Percentiles rank a stretch among this genome's conserved stretches.
phyloP scores from a whole-genome alignment of 2,113 vertebrate genomes.

The Pomatorhinus ruficollis region DNA sequence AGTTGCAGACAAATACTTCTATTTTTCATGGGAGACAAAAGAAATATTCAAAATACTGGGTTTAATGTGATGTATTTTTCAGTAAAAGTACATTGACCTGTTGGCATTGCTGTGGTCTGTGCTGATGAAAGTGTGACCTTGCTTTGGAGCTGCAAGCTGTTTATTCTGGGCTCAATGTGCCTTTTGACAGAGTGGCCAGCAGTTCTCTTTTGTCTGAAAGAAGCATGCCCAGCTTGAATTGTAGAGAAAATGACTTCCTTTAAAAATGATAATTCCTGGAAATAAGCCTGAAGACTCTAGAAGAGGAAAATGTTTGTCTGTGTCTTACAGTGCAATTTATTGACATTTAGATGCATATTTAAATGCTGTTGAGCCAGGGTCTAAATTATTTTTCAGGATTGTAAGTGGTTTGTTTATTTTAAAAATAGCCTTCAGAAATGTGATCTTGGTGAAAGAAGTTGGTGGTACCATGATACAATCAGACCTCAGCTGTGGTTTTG shows the following conservation, averaged over 20 bases:
- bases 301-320: neutral
- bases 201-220: neutral
- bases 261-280: neutral
- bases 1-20: neutral
- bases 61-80: neutral
- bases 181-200: neutral
- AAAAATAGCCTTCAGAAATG: neutral
- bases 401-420: neutral
- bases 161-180: neutral
- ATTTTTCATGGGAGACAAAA: neutral
- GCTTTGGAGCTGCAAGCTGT: neutral
- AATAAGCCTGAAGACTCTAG: neutral
- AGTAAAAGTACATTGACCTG: neutral
- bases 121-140: neutral
- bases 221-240: neutral
- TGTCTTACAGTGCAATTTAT: neutral
- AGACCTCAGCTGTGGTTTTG: neutral
- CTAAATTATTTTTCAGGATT: neutral
- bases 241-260: neutral
- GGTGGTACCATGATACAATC: neutral
- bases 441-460: neutral
- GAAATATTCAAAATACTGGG: neutral
- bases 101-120: neutral
- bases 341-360: neutral
- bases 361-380: neutral